Conservation (phyloP, 2,113 vertebrate species). For the Cynopterus brachyotis region DNA sequence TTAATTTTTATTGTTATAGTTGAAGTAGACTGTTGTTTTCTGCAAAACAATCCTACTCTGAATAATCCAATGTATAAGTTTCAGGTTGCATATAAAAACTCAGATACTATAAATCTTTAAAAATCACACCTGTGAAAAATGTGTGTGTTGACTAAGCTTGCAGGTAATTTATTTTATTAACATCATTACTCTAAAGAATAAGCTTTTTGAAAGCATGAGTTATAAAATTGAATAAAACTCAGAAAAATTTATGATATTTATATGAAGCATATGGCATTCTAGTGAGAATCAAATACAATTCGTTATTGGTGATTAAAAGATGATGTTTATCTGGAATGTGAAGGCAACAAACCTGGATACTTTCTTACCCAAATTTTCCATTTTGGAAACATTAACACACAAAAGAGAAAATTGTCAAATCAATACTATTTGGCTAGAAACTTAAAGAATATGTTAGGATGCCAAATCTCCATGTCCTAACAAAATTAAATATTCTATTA, state of each 20-base stretch:
- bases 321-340: neutral
- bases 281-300: constrained; percentile 43
- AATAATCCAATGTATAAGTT: neutral
- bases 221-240: constrained; percentile 19
- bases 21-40: neutral
- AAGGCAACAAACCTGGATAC: neutral
- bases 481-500: constrained; percentile 25
- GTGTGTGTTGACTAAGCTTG: neutral
- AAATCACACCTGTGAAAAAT: constrained; percentile 17
- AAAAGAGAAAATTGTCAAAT: constrained; percentile 28
- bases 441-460: neutral
- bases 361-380: constrained; percentile 38
- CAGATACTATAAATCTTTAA: neutral
- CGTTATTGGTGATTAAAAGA: constrained; percentile 44
- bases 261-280: neutral
- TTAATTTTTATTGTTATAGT: neutral
- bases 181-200: constrained; percentile 25
- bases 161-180: constrained; percentile 31
- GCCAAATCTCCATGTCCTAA: neutral
- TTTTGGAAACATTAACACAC: constrained; percentile 23
- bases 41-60: neutral
- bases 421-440: constrained; percentile 42
- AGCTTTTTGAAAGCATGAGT: neutral
- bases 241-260: constrained; percentile 24
- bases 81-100: neutral